phyloP scores from a whole-genome alignment of 2,113 vertebrate species.

The Albula glossodonta region DNA sequence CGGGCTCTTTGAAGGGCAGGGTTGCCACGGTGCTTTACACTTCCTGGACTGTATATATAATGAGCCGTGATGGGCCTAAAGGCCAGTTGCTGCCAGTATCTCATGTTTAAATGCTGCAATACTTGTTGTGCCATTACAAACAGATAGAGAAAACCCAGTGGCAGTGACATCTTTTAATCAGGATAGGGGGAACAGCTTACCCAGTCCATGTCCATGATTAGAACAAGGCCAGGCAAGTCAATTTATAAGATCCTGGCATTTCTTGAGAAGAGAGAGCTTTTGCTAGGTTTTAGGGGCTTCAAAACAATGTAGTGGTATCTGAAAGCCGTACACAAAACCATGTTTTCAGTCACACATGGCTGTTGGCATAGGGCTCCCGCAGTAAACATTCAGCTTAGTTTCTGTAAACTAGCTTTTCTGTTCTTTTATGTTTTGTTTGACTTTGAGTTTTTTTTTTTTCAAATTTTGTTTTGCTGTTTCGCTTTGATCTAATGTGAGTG shows the following conservation, averaged over 20 bases:
- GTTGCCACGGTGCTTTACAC: too few relatives aligned
- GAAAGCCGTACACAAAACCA: not conserved
- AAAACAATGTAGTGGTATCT: constrained; percentile 2
- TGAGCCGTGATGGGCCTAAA: not conserved
- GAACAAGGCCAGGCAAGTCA: not conserved
- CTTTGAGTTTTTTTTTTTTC: not conserved
- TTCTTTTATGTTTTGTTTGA: not conserved
- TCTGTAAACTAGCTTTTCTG: not conserved
- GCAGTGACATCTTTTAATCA: not conserved
- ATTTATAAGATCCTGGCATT: not conserved
- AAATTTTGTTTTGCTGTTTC: constrained; percentile 9
- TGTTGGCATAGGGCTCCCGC: not conserved
- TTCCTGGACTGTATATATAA: too few relatives aligned
- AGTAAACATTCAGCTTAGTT: not conserved
- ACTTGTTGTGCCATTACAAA: not conserved
- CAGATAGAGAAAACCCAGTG: not conserved
- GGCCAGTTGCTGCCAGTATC: not conserved
- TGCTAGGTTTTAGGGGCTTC: not conserved
- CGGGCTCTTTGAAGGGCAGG: too few relatives aligned
- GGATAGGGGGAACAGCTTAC: not conserved
- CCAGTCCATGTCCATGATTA: not conserved
- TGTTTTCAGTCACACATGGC: not conserved
- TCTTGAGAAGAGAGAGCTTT: not conserved
- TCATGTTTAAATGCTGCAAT: not conserved
- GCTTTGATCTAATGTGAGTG: not conserved